A percentile compares a stretch with the other conserved stretches of the same genome.
Conservation (phyloP, 2,888 invertebrate species). For the Sycophila texana region DNA sequence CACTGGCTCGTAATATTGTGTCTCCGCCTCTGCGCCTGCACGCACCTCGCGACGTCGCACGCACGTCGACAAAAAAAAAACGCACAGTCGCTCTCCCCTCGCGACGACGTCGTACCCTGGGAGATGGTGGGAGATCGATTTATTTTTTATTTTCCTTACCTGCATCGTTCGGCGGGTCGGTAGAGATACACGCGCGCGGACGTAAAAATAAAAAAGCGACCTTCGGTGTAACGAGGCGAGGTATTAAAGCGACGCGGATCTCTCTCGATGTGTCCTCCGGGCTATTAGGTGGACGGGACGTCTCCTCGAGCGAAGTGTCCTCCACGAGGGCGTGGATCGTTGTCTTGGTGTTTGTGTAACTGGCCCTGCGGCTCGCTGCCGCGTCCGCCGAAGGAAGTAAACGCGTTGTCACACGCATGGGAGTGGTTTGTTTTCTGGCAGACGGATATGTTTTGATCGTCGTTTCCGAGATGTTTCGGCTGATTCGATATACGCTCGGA, state of each 20-base stretch:
- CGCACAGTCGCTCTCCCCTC: not conserved
- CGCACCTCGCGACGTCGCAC: not conserved
- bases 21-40: not conserved
- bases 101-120: too few relatives aligned
- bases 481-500: too few relatives aligned
- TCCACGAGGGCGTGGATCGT: not conserved
- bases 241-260: constrained; percentile 18
- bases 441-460: too few relatives aligned
- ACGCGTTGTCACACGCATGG: not conserved
- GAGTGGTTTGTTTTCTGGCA: too few relatives aligned
- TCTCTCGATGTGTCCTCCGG: not conserved
- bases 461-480: too few relatives aligned
- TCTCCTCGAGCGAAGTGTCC: not conserved
- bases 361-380: not conserved
- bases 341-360: not conserved
- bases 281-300: not conserved
- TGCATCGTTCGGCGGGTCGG: not conserved
- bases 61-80: not conserved
- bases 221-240: constrained; percentile 38
- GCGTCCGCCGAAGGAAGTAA: not conserved
- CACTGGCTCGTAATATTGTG: constrained; percentile 49
- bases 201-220: constrained; percentile 38
- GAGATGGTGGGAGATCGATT: constrained; percentile 19
- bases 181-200: too few relatives aligned
- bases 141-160: not conserved